These are phyloP conservation scores for Metaphire vulgaris DNA, from an alignment of 1,140 invertebrate species.

Conservation along the genomic window DNA sequence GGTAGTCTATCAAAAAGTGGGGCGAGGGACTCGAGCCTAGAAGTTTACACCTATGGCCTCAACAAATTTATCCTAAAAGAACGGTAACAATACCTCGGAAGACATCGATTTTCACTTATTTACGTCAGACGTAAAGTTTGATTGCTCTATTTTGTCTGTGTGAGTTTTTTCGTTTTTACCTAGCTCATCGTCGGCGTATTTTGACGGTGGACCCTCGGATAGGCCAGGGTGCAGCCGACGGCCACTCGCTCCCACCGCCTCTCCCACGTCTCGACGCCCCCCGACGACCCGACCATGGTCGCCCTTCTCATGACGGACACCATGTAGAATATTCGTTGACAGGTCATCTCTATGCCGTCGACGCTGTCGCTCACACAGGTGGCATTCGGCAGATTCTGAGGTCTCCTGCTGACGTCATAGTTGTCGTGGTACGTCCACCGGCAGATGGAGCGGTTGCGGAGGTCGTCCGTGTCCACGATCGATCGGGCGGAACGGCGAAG, in stretches of 20 bases:
- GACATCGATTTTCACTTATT: too few relatives aligned
- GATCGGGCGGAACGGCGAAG: too few relatives aligned
- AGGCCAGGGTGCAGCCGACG: slow-evolving; percentile 6
- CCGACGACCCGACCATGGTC: too few relatives aligned
- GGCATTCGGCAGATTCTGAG: background rate
- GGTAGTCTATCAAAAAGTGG: too few relatives aligned
- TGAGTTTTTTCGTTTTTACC: too few relatives aligned
- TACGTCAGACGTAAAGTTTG: too few relatives aligned
- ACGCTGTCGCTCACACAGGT: background rate
- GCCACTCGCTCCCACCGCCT: slow-evolving; percentile 5
- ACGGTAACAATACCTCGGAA: too few relatives aligned
- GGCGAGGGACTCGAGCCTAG: too few relatives aligned
- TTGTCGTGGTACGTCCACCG: slow-evolving; percentile 15
- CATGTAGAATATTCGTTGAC: slow-evolving; percentile 5
- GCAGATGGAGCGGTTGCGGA: background rate
- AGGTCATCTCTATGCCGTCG: background rate
- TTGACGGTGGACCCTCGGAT: background rate
- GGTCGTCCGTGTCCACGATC: background rate
- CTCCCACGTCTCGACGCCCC: background rate
- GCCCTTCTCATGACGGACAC: background rate
- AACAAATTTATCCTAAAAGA: too few relatives aligned
- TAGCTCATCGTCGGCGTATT: too few relatives aligned
- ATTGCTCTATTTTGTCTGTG: too few relatives aligned
- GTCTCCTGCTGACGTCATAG: slow-evolving; percentile 6
- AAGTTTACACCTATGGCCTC: too few relatives aligned